Evolutionary conservation across 2,888 invertebrate species (phyloP).

Genomic region (Platycheirus albimanus): DNA sequence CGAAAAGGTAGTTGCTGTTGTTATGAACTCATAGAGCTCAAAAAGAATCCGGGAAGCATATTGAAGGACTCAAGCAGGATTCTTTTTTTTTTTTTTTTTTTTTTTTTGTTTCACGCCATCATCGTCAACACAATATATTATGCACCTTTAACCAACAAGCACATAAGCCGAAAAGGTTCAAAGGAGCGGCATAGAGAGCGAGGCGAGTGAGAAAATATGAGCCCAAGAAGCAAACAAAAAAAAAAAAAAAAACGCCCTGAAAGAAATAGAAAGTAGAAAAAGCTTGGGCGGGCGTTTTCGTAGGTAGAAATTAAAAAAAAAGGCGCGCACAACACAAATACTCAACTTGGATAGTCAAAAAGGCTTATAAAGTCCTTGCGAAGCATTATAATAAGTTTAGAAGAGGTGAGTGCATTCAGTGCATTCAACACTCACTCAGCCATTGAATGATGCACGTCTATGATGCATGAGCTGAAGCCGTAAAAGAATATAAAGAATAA

Average conservation of each 20-base stretch:
- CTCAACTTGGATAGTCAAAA: slow-evolving; percentile 74
- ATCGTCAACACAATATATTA: slow-evolving; percentile 73
- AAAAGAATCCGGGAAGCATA: slow-evolving; percentile 30
- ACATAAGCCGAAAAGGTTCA: slow-evolving; percentile 72
- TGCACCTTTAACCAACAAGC: slow-evolving; percentile 71
- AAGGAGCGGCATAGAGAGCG: slow-evolving; percentile 59
- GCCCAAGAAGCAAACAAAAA: slow-evolving; percentile 12
- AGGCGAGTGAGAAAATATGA: slow-evolving; percentile 41
- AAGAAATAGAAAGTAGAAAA: slow-evolving; percentile 65
- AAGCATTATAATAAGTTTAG: slow-evolving; percentile 74
- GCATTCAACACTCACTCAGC: slow-evolving; percentile 69
- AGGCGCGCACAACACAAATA: slow-evolving; percentile 72
- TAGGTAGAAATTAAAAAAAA: slow-evolving; percentile 34
- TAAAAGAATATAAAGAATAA: slow-evolving; percentile 39
- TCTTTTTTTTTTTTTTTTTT: slow-evolving; percentile 26
- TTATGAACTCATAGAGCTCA: slow-evolving; percentile 38
- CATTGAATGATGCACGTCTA: slow-evolving; percentile 68
- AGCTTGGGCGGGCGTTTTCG: slow-evolving; percentile 27
- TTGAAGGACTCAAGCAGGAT: slow-evolving; percentile 34
- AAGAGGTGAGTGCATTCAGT: slow-evolving; percentile 74
- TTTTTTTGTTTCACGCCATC: slow-evolving; percentile 71
- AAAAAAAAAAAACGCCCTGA: slow-evolving; percentile 21
- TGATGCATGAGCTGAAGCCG: slow-evolving; percentile 49
- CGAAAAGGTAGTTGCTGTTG: slow-evolving; percentile 48
- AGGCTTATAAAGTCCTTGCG: slow-evolving; percentile 74